A percentile compares a stretch with the other conserved stretches of the same genome.
Conservation (phyloP, 2,888 invertebrate genomes). For the Mesopsocus fuscifrons region DNA sequence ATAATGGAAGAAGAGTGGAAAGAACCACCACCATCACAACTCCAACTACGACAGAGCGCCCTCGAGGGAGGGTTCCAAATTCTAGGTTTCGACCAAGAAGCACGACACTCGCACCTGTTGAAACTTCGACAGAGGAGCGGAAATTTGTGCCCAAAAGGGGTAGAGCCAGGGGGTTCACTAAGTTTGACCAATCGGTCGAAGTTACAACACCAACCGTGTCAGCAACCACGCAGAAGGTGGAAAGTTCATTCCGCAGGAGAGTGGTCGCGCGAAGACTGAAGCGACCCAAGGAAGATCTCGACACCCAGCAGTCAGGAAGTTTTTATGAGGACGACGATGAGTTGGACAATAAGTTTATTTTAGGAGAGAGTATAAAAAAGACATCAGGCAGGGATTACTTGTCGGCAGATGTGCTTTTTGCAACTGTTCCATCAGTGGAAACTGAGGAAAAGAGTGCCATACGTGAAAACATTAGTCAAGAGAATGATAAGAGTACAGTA, state of each 20-base stretch:
- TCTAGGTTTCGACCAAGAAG: background rate
- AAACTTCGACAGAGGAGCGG: background rate
- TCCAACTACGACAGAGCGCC: background rate
- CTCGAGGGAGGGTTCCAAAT: background rate
- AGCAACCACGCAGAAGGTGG: background rate
- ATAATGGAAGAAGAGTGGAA: background rate
- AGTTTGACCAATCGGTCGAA: background rate
- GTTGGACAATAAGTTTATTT: background rate
- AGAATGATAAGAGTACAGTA: background rate
- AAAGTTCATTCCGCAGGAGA: background rate
- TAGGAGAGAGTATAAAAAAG: conserved; percentile 1
- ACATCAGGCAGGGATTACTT: conserved; percentile 4
- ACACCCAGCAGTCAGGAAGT: conserved; percentile 2
- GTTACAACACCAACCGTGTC: background rate
- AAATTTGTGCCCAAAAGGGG: background rate
- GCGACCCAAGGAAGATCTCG: background rate
- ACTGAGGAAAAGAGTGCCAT: conserved; percentile 5
- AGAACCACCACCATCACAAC: background rate
- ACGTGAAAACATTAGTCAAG: background rate
- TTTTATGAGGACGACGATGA: conserved; percentile 3
- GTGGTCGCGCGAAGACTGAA: conserved; percentile 1
- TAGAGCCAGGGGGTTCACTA: background rate
- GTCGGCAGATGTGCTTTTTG: conserved; percentile 2
- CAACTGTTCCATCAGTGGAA: conserved; percentile 1
- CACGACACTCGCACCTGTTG: background rate